Base-by-base conservation (phyloP, 1,140 invertebrate species). In the Homalodisca vitripennis region DNA sequence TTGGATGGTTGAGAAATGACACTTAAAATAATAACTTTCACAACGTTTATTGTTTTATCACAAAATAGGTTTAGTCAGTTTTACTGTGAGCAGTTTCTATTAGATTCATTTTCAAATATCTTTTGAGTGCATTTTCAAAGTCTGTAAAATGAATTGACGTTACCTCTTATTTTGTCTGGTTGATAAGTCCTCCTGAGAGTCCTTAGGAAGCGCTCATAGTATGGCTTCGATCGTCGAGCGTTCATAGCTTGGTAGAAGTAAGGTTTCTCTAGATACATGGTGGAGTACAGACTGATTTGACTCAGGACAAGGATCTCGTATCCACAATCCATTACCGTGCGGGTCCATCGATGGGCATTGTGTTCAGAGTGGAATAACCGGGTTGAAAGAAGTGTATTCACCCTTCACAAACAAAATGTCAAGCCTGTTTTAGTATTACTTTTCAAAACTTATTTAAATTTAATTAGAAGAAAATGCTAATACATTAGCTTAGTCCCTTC, bases 131-230 rank as follows among this genome's bases (percentile, higher is more conserved):
- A n/a, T n/a, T n/a, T n/a, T n/a, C n/a, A n/a, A n/a, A n/a, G n/a
- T n/a, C n/a, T n/a, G n/a, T n/a, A n/a, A n/a, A n/a, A n/a, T n/a
- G n/a, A n/a, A n/a, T n/a, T n/a, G n/a, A 41, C 6, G 34, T 41
- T 17, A 41, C 48, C 48, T 51, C 48, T 14, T 51, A 51, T 51
- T n/a, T 51, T 51, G n/a, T 51, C 48, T 51, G 48, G 22, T n/a
- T 51, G 3, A n/a, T 51, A 51, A 20, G 14, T 51, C n/a, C 48
- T 51, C 22, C 22, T 51, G 14, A 51, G 22, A 51, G 3, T 12
- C 22, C 22, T 51, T 6, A 51, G 3, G 48, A 51, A 51, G 48
- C 48, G 48, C 3, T 51, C 48, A 22, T 51, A 51, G 14, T 20
- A 3, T 3, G 6, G 3, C 48, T 20, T 51, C 14, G 48, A 51